Base-by-base conservation (phyloP, 1,140 invertebrate species). In the Pseudomyrmex pallidus region DNA sequence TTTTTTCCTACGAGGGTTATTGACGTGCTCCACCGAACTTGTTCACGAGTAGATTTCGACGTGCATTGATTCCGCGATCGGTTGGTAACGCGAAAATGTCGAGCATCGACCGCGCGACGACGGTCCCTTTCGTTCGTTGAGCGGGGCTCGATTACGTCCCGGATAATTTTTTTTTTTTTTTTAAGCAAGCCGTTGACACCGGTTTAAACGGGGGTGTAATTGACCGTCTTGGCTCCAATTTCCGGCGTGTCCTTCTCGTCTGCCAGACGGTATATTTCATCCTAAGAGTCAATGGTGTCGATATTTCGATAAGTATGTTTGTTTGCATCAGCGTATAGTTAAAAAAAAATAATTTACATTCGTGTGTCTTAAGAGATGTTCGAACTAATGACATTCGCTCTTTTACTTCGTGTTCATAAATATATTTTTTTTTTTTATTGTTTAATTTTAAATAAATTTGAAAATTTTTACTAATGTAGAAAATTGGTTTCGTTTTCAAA, bases 161-260 rank as follows among this genome's bases (percentile, higher is more conserved):
- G 7, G 20, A 13, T 70, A 57, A 80, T 80, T 80, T 59, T 80
- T 35, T 35, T 35, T 35, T 35, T 35, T 35, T 35, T 35, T 35
- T 35, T 35, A 78, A 54, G 10, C 35, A 57, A n/a, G 15, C 17
- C 52, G 35, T 68, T 15, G 20, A 22, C 15, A 70, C 76, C 46
- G 64, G 50, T 80, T 35, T 59, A 59, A 70, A 13, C 52, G 20
- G 20, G 20, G 20, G 4, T 54, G 44, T 70, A 78, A 80, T 72
- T 80, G 44, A 70, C 56, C 66, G 22, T 57, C 22, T 80, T 80
- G 22, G 20, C 8, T 50, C 56, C 59, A 78, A 80, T 80, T 80
- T 80, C 54, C 66, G 66, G 54, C n/a, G 13, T 25, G 35, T 68
- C 44, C 15, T 44, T 44, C 17, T 78, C 3, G 67, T 57, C 48